Percentiles rank a stretch among this genome's conserved stretches.
Conservation (phyloP, 2,888 invertebrate species). For the Acheta domesticus region DNA sequence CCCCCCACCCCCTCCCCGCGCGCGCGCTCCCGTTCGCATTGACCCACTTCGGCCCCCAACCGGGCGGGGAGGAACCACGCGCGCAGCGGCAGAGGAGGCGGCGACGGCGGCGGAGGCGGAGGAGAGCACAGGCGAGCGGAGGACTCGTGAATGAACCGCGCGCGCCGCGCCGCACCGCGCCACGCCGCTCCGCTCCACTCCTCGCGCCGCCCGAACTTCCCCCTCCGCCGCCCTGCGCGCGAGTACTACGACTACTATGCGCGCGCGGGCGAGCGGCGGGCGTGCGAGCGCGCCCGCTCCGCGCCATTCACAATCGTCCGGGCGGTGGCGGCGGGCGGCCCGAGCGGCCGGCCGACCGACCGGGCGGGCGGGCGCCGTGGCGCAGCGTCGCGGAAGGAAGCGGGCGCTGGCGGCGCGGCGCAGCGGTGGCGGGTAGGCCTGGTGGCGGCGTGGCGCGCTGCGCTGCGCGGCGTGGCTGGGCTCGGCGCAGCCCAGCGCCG, state of each 20-base stretch:
- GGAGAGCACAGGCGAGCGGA: background rate
- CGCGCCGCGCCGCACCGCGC: constrained; percentile 29
- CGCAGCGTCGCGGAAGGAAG: constrained; percentile 18
- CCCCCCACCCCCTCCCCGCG: background rate
- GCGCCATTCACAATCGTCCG: constrained; percentile 36
- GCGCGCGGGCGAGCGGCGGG: constrained; percentile 35
- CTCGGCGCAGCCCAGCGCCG: background rate
- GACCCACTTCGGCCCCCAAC: constrained; percentile 27
- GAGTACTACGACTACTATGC: constrained; percentile 38
- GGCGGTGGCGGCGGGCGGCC: background rate
- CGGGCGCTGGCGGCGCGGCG: background rate
- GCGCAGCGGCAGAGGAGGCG: constrained; percentile 25
- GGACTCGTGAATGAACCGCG: constrained; percentile 28
- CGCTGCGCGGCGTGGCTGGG: background rate
- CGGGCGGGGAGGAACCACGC: background rate
- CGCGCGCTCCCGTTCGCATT: constrained; percentile 18
- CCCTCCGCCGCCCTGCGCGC: constrained; percentile 42
- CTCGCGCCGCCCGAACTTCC: constrained; percentile 36
- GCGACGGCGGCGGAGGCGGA: too few species aligned
- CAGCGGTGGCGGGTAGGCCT: background rate
- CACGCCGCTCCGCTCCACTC: constrained; percentile 30
- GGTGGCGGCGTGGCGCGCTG: background rate
- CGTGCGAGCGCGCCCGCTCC: constrained; percentile 39
- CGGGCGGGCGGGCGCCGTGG: background rate
- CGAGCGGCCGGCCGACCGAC: background rate